Conservation (phyloP, 2,113 vertebrate genomes). For the Columbina picui region DNA sequence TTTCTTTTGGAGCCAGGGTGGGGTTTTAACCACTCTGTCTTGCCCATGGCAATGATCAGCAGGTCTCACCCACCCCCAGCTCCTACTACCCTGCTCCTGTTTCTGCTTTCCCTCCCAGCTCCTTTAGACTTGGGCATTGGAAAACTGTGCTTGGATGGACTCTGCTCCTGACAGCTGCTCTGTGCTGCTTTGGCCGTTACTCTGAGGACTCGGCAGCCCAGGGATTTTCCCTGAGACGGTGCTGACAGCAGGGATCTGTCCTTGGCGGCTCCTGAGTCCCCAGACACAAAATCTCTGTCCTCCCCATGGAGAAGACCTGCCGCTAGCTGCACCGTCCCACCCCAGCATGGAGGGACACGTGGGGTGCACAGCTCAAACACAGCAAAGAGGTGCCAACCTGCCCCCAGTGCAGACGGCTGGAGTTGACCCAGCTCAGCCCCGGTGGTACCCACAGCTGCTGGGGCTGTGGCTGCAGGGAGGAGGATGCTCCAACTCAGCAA, state of each 20-base stretch:
- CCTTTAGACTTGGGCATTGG: background rate
- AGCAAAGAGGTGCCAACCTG: background rate
- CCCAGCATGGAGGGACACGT: accelerated
- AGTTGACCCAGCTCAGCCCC: background rate
- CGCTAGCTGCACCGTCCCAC: accelerated
- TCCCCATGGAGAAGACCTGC: background rate
- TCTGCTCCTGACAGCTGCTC: background rate
- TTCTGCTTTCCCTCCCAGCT: background rate
- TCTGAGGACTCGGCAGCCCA: accelerated
- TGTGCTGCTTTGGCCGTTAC: accelerated
- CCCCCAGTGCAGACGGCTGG: accelerated
- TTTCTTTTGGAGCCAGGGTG: background rate
- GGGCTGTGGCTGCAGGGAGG: too few species aligned
- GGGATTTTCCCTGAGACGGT: background rate
- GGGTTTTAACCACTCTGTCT: background rate
- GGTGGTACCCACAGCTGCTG: too few species aligned
- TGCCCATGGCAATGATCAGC: background rate
- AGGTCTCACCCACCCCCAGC: background rate
- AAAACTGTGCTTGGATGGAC: accelerated
- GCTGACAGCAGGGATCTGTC: background rate
- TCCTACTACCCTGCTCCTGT: background rate
- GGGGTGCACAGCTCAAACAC: background rate
- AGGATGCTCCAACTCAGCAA: background rate
- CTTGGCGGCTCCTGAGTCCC: accelerated
- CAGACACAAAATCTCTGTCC: background rate